Evolutionary conservation across 2,797 vertebrate species (phyloP).

Genomic region (Lacerta bilineata): DNA sequence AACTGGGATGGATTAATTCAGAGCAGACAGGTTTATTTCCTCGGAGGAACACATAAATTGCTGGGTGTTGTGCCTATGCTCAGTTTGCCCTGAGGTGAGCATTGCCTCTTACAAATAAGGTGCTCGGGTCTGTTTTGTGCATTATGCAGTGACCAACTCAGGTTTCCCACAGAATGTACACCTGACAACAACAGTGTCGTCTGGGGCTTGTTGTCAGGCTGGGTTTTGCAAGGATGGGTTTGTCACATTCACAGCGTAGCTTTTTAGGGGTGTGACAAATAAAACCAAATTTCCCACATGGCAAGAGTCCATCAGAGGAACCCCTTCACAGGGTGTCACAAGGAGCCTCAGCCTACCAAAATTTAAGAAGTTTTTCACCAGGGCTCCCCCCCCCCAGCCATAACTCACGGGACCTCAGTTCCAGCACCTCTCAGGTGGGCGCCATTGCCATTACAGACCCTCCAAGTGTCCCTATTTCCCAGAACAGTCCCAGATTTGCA

Average conservation of each 20-base stretch:
- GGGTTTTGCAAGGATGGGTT: neutral
- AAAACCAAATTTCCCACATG: neutral
- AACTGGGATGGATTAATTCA: conserved; percentile 26
- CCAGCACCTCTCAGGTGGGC: too few relatives aligned
- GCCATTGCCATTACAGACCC: too few relatives aligned
- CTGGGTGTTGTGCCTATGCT: conserved; percentile 27
- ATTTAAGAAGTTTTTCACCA: too few relatives aligned
- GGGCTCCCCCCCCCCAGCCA: too few relatives aligned
- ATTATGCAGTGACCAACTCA: neutral
- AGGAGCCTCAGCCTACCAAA: too few relatives aligned
- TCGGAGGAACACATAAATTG: conserved; percentile 20
- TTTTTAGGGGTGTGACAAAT: neutral
- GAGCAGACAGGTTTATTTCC: conserved; percentile 27
- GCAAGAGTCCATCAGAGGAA: neutral
- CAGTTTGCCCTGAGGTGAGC: neutral
- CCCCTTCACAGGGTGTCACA: neutral
- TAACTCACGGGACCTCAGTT: too few relatives aligned
- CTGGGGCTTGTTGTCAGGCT: too few relatives aligned
- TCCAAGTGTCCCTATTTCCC: too few relatives aligned
- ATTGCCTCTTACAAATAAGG: conserved; percentile 9
- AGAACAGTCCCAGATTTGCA: too few relatives aligned
- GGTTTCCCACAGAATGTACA: neutral
- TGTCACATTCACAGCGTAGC: neutral
- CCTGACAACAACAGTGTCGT: too few relatives aligned
- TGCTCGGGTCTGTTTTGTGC: neutral